Evolutionary conservation across 1,140 invertebrate species (phyloP).

Genomic region (Callitettix versicolor): DNA sequence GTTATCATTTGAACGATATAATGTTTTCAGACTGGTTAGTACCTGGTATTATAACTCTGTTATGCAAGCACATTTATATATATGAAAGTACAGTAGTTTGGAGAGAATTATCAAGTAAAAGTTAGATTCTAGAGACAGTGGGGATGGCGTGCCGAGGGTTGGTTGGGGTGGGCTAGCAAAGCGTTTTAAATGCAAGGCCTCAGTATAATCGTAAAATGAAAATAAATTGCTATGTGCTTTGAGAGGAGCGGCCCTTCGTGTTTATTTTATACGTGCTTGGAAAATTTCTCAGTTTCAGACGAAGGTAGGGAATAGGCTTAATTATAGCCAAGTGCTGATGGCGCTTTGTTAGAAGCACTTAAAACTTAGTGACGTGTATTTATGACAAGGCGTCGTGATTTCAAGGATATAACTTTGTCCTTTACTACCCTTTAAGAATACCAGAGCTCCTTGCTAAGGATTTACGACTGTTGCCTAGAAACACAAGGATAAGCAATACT

Average conservation of each 20-base stretch:
- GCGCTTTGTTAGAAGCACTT: constrained; percentile 5
- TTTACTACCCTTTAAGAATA: constrained; percentile 8
- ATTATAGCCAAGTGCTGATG: constrained; percentile 11
- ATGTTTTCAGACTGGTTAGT: no score
- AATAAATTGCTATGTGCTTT: constrained; percentile 9
- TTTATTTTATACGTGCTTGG: constrained; percentile 16
- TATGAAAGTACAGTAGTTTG: no score
- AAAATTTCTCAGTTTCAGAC: constrained; percentile 5
- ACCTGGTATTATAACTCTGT: no score
- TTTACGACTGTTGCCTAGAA: not conserved
- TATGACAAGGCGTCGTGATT: constrained; percentile 7
- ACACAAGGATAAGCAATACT: no score
- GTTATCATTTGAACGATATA: no score
- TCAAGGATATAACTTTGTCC: constrained; percentile 1
- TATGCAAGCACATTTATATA: no score
- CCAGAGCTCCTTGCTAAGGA: constrained; percentile 15
- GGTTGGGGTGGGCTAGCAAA: no score
- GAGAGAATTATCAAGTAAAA: no score
- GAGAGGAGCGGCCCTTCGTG: constrained; percentile 5
- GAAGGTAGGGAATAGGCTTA: not conserved
- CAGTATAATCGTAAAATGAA: constrained; percentile 13
- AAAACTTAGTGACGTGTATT: constrained; percentile 14
- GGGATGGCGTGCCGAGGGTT: no score
- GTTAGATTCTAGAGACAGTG: no score
- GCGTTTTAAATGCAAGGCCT: no score